Evolutionary conservation across 2,113 vertebrate species (phyloP), one percentile per base, ranked within the genome.

Genomic region (Sarotherodon lohbergeri): DNA sequence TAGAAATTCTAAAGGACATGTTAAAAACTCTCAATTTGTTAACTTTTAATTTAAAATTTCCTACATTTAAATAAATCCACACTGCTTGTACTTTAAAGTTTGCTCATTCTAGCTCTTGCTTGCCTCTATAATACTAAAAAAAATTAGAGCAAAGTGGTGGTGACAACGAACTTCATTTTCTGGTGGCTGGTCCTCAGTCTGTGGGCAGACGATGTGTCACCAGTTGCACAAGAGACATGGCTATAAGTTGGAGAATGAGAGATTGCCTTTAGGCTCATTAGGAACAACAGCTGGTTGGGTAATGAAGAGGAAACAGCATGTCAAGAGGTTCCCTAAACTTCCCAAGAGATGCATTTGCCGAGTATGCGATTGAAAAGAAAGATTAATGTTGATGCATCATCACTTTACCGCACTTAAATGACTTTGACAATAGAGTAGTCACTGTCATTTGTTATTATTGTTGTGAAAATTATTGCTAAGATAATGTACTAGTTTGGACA

Each of bases 281-380:
- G 95, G 90, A 95, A 95, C 95, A 97, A 95, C 96, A 97, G 96
- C 96, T 96, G 96, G 93, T 96, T 95, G 95, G 94, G 95, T 97
- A 97, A 97, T 97, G 96, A 96, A 97, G 95, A 96, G 96, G 96
- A 96, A 97, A 96, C 93, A 83, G 89, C 84, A 54, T 96, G 96
- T 96, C 96, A 96, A 93, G 93, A 97, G 96, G 95, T 96, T 96
- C 91, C 88, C 84, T 81, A 90, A 94, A 93, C 92, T 90, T 96
- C 96, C 94, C 95, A 59, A 76, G 95, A 96, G 94, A 96, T 89
- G 86, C 90, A 92, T 93, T 94, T 91, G 61, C 91, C 90, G 83
- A 95, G 85, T 93, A 92, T 90, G 88, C 68, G 57, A 95, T 92
- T 89, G 90, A 90, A 91, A 90, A 93, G 87, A 93, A 94, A 93